phyloP scores from a whole-genome alignment of 2,113 vertebrate species.

The Platysternon megacephalum region DNA sequence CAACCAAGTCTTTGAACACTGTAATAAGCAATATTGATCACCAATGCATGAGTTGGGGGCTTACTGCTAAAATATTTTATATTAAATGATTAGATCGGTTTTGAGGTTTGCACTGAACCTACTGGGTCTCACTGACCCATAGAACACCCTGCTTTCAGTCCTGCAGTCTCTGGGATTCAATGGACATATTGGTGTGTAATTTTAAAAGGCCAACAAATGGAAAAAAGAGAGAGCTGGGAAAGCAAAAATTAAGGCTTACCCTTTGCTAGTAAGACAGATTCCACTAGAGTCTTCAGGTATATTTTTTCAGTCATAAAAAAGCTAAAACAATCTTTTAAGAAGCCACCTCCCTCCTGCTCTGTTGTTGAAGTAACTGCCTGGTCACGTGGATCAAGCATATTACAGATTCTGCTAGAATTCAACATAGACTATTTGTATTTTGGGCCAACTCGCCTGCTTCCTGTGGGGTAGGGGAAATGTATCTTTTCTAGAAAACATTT shows the following conservation, averaged over 20 bases:
- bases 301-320: background rate
- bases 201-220: background rate
- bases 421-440: background rate
- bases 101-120: background rate
- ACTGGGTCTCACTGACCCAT: background rate
- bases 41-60: background rate
- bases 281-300: background rate
- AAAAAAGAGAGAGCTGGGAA: background rate
- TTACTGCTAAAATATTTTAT: conserved; percentile 32
- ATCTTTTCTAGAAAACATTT: background rate
- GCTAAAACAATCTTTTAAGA: background rate
- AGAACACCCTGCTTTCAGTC: background rate
- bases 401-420: background rate
- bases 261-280: background rate
- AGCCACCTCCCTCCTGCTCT: background rate
- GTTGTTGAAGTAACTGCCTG: background rate
- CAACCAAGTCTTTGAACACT: background rate
- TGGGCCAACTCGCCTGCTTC: background rate
- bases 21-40: conserved; percentile 35
- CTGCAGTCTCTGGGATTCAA: background rate
- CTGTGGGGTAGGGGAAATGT: background rate
- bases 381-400: conserved; percentile 24
- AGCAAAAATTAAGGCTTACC: background rate
- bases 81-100: background rate
- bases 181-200: background rate